Percentiles rank a stretch among this genome's conserved stretches.
Conservation (phyloP, 1,140 invertebrate genomes). For the Prorops nasuta region DNA sequence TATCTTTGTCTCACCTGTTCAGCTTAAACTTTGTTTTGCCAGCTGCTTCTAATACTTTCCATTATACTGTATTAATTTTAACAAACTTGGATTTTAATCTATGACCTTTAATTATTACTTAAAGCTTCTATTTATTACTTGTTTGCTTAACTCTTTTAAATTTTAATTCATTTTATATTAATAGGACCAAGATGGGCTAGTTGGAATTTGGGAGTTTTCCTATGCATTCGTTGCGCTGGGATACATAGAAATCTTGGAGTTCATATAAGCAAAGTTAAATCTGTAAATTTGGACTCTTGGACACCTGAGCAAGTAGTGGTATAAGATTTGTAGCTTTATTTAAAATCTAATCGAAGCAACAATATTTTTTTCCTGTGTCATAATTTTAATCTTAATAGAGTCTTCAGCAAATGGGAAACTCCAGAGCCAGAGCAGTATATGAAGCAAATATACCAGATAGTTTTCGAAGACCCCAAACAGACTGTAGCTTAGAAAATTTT, state of each 20-base stretch:
- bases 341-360: neutral
- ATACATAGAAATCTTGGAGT: constrained; percentile 97
- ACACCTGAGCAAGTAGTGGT: constrained; percentile 95
- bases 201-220: constrained; percentile 97
- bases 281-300: constrained; percentile 97
- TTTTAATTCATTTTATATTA: constrained; percentile 21
- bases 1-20: no score
- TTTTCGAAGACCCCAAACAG: constrained; percentile 91
- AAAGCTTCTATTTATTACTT: no score
- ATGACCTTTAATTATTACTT: no score
- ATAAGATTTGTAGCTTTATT: constrained; percentile 17
- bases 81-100: no score
- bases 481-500: constrained; percentile 90
- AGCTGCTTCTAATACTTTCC: no score
- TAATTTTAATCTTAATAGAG: constrained; percentile 57
- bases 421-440: constrained; percentile 92
- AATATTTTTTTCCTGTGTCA: constrained; percentile 1
- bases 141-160: no score
- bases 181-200: constrained; percentile 97
- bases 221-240: constrained; percentile 97
- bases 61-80: no score
- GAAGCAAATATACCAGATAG: constrained; percentile 96
- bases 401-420: constrained; percentile 98
- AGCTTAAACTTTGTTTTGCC: no score
- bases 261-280: constrained; percentile 97